A percentile compares a stretch with the other conserved stretches of the same genome.
Conservation (phyloP, 2,113 vertebrate species). For the Microtus ochrogaster region DNA sequence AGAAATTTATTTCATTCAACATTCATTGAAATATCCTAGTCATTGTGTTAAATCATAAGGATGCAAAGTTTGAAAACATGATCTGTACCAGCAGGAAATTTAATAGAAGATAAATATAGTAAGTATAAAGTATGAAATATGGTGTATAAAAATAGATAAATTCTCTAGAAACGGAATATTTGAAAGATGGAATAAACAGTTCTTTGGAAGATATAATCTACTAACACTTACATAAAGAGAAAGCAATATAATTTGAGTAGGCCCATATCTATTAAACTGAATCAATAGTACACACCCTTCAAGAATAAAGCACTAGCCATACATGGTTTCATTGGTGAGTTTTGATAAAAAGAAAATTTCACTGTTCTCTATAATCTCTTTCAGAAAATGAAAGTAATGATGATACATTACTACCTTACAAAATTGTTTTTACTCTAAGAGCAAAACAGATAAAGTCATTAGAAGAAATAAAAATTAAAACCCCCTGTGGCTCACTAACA, state of each 20-base stretch:
- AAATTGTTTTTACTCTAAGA: slow-evolving; percentile 2
- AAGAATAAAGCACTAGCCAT: background rate
- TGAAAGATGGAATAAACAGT: slow-evolving; percentile 8
- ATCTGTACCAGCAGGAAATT: background rate
- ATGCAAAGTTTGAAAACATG: slow-evolving; percentile 35
- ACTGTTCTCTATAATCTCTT: background rate
- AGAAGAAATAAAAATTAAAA: slow-evolving; percentile 3
- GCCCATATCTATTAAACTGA: background rate
- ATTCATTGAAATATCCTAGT: background rate
- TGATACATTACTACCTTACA: background rate
- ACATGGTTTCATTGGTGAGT: background rate
- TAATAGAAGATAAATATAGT: slow-evolving; percentile 22
- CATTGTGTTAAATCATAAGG: background rate
- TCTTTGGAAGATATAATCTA: slow-evolving; percentile 21
- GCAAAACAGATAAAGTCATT: background rate
- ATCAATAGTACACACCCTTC: background rate
- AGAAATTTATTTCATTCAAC: slow-evolving; percentile 23
- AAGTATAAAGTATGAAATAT: background rate
- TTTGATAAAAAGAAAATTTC: slow-evolving; percentile 16
- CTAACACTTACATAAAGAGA: slow-evolving; percentile 17
- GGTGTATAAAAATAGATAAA: background rate
- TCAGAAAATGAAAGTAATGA: slow-evolving; percentile 30
- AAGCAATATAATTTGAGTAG: background rate
- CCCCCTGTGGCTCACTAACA: background rate
- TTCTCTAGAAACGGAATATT: slow-evolving; percentile 10